A percentile compares a stretch with the other conserved stretches of the same genome.
These are phyloP conservation scores for Orchesella flavescens DNA, from an alignment of 2,888 invertebrate species.

Conservation along the genomic window DNA sequence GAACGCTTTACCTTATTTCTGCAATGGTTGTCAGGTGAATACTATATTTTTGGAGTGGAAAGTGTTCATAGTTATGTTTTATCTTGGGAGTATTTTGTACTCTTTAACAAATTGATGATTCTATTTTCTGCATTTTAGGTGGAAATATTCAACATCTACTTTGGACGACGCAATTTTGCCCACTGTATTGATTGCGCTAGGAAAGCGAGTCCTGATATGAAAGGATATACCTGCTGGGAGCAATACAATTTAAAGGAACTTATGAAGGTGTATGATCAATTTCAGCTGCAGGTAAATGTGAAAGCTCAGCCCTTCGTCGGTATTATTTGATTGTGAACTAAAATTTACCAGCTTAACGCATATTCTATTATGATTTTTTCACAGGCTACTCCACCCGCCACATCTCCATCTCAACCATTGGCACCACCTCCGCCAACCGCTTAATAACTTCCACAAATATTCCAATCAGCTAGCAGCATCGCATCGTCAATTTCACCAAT, in stretches of 20 bases:
- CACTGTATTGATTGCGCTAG: constrained; percentile 97
- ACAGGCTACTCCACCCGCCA: not conserved
- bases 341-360: too few relatives aligned
- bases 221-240: constrained; percentile 94
- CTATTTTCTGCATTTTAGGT: constrained; percentile 80
- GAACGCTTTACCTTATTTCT: constrained; percentile 82
- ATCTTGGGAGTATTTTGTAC: too few relatives aligned
- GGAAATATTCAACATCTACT: constrained; percentile 98
- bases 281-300: constrained; percentile 77
- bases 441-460: too few relatives aligned
- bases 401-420: not conserved
- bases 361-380: not conserved
- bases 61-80: too few relatives aligned
- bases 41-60: constrained; percentile 96
- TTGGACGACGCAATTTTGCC: constrained; percentile 95
- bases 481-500: constrained; percentile 8
- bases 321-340: too few relatives aligned
- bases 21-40: constrained; percentile 93
- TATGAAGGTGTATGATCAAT: constrained; percentile 90
- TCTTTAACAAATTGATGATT: too few relatives aligned
- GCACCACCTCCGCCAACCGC: not conserved
- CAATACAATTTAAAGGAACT: constrained; percentile 94
- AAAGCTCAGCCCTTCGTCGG: too few relatives aligned
- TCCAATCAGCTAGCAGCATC: not conserved
- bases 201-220: constrained; percentile 86